These are phyloP conservation scores for Pomacea canaliculata DNA, from an alignment of 2,888 invertebrate genomes.

Conservation along the genomic window DNA sequence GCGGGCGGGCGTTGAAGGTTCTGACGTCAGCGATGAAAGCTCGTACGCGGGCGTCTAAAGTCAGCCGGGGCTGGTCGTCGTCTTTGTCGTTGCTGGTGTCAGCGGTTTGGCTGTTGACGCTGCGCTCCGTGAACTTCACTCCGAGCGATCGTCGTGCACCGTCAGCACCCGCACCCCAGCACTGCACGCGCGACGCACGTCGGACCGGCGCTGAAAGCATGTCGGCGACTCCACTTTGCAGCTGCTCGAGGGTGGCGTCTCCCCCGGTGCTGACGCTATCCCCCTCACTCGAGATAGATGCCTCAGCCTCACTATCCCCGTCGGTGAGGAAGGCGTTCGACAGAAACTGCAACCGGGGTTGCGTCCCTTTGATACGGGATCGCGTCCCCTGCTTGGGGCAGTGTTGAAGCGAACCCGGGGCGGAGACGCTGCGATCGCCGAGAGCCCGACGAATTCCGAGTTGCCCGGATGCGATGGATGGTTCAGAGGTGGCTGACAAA, in stretches of 20 bases:
- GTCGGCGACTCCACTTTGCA: neutral
- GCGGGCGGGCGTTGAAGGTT: conserved; percentile 26
- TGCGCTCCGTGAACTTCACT: conserved; percentile 12
- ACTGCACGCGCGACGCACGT: neutral
- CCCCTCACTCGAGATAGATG: neutral
- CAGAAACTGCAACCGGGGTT: too few species aligned
- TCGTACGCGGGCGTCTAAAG: conserved; percentile 27
- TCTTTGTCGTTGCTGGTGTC: neutral
- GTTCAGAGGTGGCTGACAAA: too few species aligned
- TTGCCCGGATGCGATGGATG: too few species aligned
- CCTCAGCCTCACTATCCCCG: neutral
- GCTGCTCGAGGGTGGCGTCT: too few species aligned
- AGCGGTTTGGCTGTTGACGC: neutral
- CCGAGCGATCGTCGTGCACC: neutral
- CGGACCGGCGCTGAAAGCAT: neutral
- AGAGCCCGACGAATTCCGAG: too few species aligned
- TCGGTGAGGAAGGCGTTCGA: neutral
- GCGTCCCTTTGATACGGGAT: too few species aligned
- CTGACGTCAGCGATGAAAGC: conserved; percentile 29
- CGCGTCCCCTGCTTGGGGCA: neutral
- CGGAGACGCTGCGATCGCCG: neutral
- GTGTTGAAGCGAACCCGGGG: neutral
- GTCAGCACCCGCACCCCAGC: conserved; percentile 4
- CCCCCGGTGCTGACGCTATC: neutral
- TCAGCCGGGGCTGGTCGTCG: conserved; percentile 10